phyloP scores from a whole-genome alignment of 2,888 invertebrate genomes.

The Apodemia duryi region DNA sequence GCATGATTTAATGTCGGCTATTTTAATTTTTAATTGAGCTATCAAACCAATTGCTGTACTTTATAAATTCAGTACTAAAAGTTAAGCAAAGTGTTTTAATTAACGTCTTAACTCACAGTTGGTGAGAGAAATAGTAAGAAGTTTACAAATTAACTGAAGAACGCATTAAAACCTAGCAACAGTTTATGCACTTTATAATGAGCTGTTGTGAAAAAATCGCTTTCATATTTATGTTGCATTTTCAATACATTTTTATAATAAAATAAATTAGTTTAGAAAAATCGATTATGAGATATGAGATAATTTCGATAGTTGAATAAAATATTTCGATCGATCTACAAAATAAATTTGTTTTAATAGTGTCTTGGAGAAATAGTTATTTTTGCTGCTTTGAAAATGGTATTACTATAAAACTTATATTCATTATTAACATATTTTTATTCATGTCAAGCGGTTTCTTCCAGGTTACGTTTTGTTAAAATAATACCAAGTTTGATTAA shows the following conservation, averaged over 20 bases:
- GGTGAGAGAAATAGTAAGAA: conserved; percentile 62
- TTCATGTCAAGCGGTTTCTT: too few species aligned
- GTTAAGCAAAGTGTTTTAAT: conserved; percentile 75
- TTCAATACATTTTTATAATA: neutral
- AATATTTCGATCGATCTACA: too few species aligned
- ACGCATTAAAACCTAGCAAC: conserved; percentile 40
- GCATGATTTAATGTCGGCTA: conserved; percentile 40
- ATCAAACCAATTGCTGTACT: conserved; percentile 74
- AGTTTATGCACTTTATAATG: conserved; percentile 33
- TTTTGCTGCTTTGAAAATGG: too few species aligned
- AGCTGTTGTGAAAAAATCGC: conserved; percentile 9
- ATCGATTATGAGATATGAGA: too few species aligned
- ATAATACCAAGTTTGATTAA: neutral
- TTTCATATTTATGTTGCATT: conserved; percentile 2
- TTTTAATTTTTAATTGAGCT: conserved; percentile 74
- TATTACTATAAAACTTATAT: too few species aligned
- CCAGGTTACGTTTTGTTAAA: neutral
- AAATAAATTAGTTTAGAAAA: neutral
- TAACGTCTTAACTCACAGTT: conserved; percentile 70
- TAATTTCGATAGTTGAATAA: too few species aligned
- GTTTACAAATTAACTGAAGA: conserved; percentile 75
- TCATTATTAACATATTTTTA: too few species aligned
- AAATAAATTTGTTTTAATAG: too few species aligned
- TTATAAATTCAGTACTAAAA: conserved; percentile 74
- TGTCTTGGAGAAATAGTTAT: too few species aligned